Conservation (phyloP, 2,888 invertebrate species). For the Pristionchus arcanus region DNA sequence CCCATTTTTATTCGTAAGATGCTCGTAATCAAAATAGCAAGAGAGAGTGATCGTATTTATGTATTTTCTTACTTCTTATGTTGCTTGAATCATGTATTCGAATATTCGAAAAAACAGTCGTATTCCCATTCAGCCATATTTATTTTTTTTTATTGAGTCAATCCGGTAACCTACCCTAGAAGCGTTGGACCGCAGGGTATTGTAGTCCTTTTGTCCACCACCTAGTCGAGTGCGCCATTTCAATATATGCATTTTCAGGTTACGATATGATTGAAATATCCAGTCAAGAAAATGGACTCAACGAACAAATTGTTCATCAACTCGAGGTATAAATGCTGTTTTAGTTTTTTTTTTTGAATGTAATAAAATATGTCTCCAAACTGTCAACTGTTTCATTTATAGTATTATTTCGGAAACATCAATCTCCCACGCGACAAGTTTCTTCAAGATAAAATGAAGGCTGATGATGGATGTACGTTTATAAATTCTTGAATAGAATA, state of each 20-base stretch:
- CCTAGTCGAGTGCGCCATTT: too few species aligned
- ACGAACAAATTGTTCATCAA: conserved; percentile 47
- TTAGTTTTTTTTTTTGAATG: neutral
- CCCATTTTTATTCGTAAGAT: too few species aligned
- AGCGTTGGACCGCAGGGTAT: too few species aligned
- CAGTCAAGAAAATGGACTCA: conserved; percentile 5
- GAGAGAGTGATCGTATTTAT: too few species aligned
- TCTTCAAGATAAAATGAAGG: conserved; percentile 89
- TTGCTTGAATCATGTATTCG: neutral
- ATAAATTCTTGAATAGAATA: neutral
- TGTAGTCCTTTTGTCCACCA: too few species aligned
- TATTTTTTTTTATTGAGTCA: neutral
- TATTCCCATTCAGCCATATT: neutral
- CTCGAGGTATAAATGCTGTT: conserved; percentile 37
- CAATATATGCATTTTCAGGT: too few species aligned
- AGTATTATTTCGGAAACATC: conserved; percentile 91
- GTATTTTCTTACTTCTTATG: too few species aligned
- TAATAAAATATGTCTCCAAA: neutral
- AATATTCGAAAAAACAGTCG: too few species aligned
- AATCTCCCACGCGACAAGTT: conserved; percentile 95
- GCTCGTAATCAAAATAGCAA: too few species aligned
- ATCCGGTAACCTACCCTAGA: too few species aligned
- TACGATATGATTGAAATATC: neutral
- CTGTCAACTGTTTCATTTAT: too few species aligned
- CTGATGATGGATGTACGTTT: conserved; percentile 86